Percentiles rank a stretch among this genome's conserved stretches.
These are phyloP conservation scores for Lutjanus argentimaculatus DNA, from an alignment of 2,797 vertebrate genomes.

Conservation along the genomic window DNA sequence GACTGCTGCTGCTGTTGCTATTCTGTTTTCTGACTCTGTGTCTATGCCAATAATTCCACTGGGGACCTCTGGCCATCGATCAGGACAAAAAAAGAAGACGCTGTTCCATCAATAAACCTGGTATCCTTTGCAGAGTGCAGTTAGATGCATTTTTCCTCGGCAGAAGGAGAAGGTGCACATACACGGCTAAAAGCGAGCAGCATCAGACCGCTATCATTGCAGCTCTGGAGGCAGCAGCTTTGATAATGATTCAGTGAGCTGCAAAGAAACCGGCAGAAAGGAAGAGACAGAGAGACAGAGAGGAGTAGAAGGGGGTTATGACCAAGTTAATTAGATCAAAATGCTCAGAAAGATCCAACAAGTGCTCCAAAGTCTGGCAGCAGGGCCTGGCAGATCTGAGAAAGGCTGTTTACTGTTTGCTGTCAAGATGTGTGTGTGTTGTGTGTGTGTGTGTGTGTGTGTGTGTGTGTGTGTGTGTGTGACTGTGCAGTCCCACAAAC, in stretches of 20 bases:
- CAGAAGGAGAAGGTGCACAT: neutral
- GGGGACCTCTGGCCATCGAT: slow-evolving; percentile 54
- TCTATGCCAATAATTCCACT: slow-evolving; percentile 44
- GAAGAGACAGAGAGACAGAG: slow-evolving; percentile 11
- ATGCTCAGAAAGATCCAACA: slow-evolving; percentile 61
- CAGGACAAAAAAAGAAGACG: slow-evolving; percentile 54
- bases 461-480: slow-evolving; percentile 22
- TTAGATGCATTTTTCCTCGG: slow-evolving; percentile 7
- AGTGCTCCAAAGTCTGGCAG: slow-evolving; percentile 47
- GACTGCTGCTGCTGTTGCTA: slow-evolving; percentile 24
- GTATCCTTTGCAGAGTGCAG: slow-evolving; percentile 40
- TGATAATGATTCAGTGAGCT: slow-evolving; percentile 39
- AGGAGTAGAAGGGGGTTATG: slow-evolving; percentile 38
- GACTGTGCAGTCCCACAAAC: neutral
- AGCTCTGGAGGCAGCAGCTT: slow-evolving; percentile 22
- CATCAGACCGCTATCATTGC: slow-evolving; percentile 19
- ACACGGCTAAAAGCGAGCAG: neutral
- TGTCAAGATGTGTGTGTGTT: slow-evolving; percentile 35
- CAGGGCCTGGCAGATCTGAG: slow-evolving; percentile 71
- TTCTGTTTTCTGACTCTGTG: slow-evolving; percentile 45
- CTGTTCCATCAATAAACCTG: slow-evolving; percentile 60
- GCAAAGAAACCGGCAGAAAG: slow-evolving; percentile 25
- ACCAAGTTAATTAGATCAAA: slow-evolving; percentile 67
- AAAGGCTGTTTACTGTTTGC: slow-evolving; percentile 58
- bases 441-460: slow-evolving; percentile 19